Evolutionary conservation across 1,140 invertebrate genomes (phyloP), one percentile per base, ranked within the genome.

Genomic region (Drosophila kohkoa): DNA sequence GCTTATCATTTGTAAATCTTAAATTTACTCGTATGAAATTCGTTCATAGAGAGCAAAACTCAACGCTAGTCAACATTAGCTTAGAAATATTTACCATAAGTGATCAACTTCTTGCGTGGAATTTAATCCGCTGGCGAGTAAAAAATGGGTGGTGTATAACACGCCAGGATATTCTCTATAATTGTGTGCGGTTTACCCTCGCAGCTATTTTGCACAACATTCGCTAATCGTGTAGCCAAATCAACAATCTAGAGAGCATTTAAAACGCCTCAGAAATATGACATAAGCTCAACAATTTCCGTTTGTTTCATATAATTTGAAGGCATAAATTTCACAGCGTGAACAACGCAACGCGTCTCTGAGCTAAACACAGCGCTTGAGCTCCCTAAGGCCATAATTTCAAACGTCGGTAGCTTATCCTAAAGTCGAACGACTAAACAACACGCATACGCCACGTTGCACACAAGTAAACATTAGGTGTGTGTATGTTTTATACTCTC

Each of bases 391-490:
- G 69, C 69, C 52, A 57, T 58, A 49, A 65, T 65, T 46, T 54
- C 13, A 35, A 45, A 13, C 11, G 15, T 35, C 35, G 30, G 58
- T 52, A 45, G 20, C 30, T 45, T 55, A 65, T 72, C 69, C 63
- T 72, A 45, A 32, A 64, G 63, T 54, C 20, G 38, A 46, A 48
- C 69, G 10, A 30, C 52, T 13, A 48, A 66, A 67, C 48, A 73
- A 51, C 63, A 67, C 70, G 70, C 63, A 73, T 73, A 49, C 70
- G 54, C 54, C 48, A 45, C 45, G 63, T 67, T 67, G 38, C 41
- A 45, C 46, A 49, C 54, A 73, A 45, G 15, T 13, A 43, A 10
- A 54, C 28, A n/a, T 28, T 49, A 1, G 15, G 13, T 7, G 51
- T 32, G 51, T 13, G 51, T 15, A n/a, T 52, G 28, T 54, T 54